Conservation (phyloP, 1,140 invertebrate genomes). For the Drosophila ananassae region DNA sequence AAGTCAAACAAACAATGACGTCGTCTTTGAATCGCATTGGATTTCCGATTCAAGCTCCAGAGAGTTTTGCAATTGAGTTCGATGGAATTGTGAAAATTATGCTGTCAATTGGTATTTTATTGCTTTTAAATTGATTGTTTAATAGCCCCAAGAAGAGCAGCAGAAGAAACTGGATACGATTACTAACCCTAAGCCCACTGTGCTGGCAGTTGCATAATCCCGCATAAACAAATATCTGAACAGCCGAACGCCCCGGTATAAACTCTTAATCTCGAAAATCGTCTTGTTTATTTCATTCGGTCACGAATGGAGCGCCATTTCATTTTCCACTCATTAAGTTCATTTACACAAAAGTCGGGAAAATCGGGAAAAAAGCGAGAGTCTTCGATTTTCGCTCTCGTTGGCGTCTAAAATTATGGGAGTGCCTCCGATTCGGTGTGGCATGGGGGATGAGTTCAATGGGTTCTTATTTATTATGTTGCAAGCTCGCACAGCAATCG, state of each 20-base stretch:
- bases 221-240: slow-evolving; percentile 59
- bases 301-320: slow-evolving; percentile 51
- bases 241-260: slow-evolving; percentile 14
- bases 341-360: slow-evolving; percentile 47
- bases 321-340: slow-evolving; percentile 63
- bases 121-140: slow-evolving; percentile 70
- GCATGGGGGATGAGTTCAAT: slow-evolving; percentile 46
- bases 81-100: slow-evolving; percentile 53
- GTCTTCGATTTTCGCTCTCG: slow-evolving; percentile 28
- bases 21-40: slow-evolving; percentile 14
- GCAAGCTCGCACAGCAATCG: slow-evolving; percentile 27
- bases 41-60: slow-evolving; percentile 6
- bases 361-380: slow-evolving; percentile 32
- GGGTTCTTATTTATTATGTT: slow-evolving; percentile 57
- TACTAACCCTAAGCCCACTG: slow-evolving; percentile 43
- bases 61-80: slow-evolving; percentile 64
- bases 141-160: neutral
- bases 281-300: slow-evolving; percentile 70
- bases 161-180: slow-evolving; percentile 15
- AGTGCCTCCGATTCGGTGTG: slow-evolving; percentile 12
- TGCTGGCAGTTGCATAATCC: slow-evolving; percentile 74
- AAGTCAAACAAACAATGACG: slow-evolving; percentile 28
- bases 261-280: slow-evolving; percentile 71
- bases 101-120: slow-evolving; percentile 76
- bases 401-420: slow-evolving; percentile 43